These are phyloP conservation scores for Hestina assimilis DNA, from an alignment of 1,140 invertebrate species.

Conservation along the genomic window DNA sequence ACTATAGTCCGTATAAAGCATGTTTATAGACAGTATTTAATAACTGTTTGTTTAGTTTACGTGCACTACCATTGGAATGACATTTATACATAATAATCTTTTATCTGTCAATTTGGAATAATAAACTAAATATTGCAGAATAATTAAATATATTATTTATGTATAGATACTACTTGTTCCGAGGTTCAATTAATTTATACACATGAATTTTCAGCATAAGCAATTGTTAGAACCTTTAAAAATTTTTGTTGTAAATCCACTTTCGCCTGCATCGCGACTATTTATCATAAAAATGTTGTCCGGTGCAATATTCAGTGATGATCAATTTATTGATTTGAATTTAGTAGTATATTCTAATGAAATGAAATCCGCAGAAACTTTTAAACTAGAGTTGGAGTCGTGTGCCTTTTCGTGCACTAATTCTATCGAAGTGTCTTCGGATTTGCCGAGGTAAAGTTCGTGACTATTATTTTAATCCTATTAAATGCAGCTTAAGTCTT, in stretches of 20 bases:
- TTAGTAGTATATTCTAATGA: slow-evolving; percentile 60
- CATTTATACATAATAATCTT: too few species aligned
- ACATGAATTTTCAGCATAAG: slow-evolving; percentile 56
- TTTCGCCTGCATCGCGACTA: slow-evolving; percentile 43
- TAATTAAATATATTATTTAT: too few species aligned
- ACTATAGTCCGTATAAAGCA: too few species aligned
- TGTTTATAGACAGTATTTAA: too few species aligned
- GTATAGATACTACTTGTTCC: too few species aligned
- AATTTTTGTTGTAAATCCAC: slow-evolving; percentile 58
- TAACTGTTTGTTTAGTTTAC: too few species aligned
- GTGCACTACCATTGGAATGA: too few species aligned
- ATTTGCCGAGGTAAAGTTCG: slow-evolving; percentile 49
- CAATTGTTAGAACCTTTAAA: slow-evolving; percentile 37
- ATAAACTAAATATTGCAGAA: too few species aligned
- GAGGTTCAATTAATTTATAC: too few species aligned
- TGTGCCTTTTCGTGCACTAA: slow-evolving; percentile 55
- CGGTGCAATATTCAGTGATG: slow-evolving; percentile 48
- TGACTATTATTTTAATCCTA: background rate
- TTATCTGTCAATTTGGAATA: too few species aligned
- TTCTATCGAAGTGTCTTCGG: slow-evolving; percentile 46
- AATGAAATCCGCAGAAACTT: slow-evolving; percentile 35
- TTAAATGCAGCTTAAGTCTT: background rate
- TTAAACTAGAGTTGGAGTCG: slow-evolving; percentile 46
- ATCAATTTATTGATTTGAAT: slow-evolving; percentile 51
- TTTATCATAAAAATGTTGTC: slow-evolving; percentile 52